Base-by-base conservation (phyloP, 2,888 invertebrate species). In the Cantharis rufa region DNA sequence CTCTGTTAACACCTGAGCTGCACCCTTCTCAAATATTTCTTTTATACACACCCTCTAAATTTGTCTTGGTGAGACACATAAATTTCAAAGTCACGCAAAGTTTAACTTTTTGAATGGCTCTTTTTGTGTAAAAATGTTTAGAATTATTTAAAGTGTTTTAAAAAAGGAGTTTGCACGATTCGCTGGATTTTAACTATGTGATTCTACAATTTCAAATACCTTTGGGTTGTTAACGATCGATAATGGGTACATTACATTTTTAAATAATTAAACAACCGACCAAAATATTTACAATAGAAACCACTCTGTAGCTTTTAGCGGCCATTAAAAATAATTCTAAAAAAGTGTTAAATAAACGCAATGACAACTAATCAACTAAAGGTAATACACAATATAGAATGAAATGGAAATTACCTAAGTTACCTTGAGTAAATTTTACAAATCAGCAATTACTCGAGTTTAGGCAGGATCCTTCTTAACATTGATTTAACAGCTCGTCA, bases 51-150 rank as follows among this genome's bases (percentile, higher is more conserved):
- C 21, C 7, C 62, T 48, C 64, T 71, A 72, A 71, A 62, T 72
- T 72, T 75, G 66, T 61, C 28, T 18, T 62, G 24, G 64, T 69
- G 72, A 69, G 69, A 71, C 69, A 69, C 48, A 48, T 48, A 48
- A 71, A 75, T 75, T 75, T 69, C 28, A 72, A 71, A 71, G 75
- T 69, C 62, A 72, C 69, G 75, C 75, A 70, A 75, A 71, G 63
- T 70, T 73, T 61, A 76, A 73, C 72, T 73, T 76, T 77, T 74
- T 76, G 72, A 64, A 74, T 74, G 73, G 77, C 74, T 66, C 16
- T 77, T 73, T 72, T 74, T 71, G 69, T 71, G 74, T 77, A 77
- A 77, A 77, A 71, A 70, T 74, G 74, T 70, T 71, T 28, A 63
- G 71, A 74, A 77, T 74, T 77, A 77, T 77, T 77, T 77, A 77